Base-by-base conservation (phyloP, 2,113 vertebrate genomes). In the Pseudonaja textilis region DNA sequence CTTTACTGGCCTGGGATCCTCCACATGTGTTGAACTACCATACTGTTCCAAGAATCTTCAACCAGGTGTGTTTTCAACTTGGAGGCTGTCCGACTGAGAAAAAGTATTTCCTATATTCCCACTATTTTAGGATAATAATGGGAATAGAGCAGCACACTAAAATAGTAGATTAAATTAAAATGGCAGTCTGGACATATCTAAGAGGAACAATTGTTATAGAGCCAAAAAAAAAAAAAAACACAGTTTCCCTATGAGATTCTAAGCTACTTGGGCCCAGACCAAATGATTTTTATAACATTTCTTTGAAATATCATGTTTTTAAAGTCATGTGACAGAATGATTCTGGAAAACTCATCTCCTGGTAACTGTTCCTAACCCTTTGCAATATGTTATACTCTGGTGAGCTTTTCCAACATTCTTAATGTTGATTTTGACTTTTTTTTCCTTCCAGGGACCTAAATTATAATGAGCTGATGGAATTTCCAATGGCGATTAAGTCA, bases 391-490 rank as follows among this genome's bases (percentile, higher is more conserved):
- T 86, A 45, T 93, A 81, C 55, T 52, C 2, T 0, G 8, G 3
- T 88, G 92, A 92, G 93, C 45, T 95, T 90, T 93, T 93, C 1
- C n/a, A 89, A 57, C 18, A 45, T 55, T 0, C 0, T 26, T 96
- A 96, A 96, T 95, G 89, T 95, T 89, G 23, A 39, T 55, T 95
- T 95, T 95, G 93, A 34, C 93, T 93, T 94, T 94, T 95, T 96
- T 42, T 96, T 57, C 92, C 57, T 96, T 97, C 89, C 97, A 99
- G 99, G 94, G 99, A 99, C 97, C 97, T 99, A 96, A 99, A 99
- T 97, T 99, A 99, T 98, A 99, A 99, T 20, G 97, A 98, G 95
- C 97, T 99, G 94, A 97, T 97, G 96, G 98, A 99, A 97, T 99
- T 99, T 95, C 99, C 99, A 0, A 94, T 98, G 95, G 99, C 99